These are phyloP conservation scores for Azorinus chamasolen DNA, from an alignment of 2,888 invertebrate species.

Conservation along the genomic window DNA sequence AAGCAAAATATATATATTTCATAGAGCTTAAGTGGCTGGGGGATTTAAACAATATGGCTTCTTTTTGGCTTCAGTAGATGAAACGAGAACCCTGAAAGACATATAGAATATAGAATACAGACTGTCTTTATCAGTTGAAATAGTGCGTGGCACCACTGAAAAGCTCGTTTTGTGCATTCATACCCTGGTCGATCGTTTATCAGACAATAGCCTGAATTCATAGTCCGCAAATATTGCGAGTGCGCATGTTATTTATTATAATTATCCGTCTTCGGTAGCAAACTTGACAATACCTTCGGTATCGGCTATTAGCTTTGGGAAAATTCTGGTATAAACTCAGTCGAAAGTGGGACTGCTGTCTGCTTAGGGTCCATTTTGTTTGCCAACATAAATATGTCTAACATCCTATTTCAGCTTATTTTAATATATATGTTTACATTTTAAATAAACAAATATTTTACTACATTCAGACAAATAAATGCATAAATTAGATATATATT, in stretches of 20 bases:
- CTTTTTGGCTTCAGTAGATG: slow-evolving; percentile 24
- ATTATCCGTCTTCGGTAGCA: no score
- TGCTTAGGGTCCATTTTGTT: no score
- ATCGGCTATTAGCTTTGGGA: no score
- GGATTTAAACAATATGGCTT: slow-evolving; percentile 18
- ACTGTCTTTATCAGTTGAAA: slow-evolving; percentile 22
- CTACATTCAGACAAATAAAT: no score
- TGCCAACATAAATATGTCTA: no score
- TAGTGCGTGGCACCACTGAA: slow-evolving; percentile 8
- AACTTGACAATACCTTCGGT: no score
- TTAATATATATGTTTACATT: no score
- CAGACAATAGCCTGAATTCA: neutral
- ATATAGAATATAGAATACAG: slow-evolving; percentile 22
- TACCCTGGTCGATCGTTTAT: neutral
- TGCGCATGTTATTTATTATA: neutral
- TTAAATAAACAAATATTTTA: no score
- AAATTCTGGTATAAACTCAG: no score
- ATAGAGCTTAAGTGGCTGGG: slow-evolving; percentile 5
- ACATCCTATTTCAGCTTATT: no score
- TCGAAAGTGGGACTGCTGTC: no score
- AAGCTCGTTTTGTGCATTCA: slow-evolving; percentile 11
- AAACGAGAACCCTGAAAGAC: slow-evolving; percentile 14
- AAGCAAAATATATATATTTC: slow-evolving; percentile 16
- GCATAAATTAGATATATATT: no score
- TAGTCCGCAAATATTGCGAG: neutral